Conservation (phyloP, 2,888 invertebrate species). For the Drosophila bunnanda region DNA sequence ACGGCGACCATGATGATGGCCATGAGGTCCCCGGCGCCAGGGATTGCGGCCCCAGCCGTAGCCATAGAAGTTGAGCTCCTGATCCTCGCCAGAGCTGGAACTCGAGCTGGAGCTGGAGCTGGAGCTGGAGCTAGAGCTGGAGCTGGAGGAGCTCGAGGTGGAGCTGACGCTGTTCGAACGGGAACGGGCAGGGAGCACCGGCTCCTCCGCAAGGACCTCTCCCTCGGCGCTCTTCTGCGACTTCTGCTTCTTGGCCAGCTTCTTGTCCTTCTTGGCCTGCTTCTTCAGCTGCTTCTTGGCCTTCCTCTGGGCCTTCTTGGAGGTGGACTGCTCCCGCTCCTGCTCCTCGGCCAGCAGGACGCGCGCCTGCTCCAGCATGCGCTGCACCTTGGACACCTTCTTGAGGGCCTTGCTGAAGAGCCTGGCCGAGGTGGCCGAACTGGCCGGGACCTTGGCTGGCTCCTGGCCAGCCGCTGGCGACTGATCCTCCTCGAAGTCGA, state of each 20-base stretch:
- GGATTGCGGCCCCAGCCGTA: conserved; percentile 37
- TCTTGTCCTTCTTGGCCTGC: conserved; percentile 26
- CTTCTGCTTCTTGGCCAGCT: conserved; percentile 41
- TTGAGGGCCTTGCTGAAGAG: conserved; percentile 62
- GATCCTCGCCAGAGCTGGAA: conserved; percentile 23
- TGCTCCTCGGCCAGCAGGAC: conserved; percentile 48
- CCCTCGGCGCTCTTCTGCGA: conserved; percentile 17
- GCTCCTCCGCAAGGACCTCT: neutral
- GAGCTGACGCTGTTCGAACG: conserved; percentile 62
- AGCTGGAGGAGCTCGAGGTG: conserved; percentile 55
- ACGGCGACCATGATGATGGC: conserved; percentile 33
- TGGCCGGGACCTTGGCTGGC: conserved; percentile 9
- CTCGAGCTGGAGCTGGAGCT: conserved; percentile 39
- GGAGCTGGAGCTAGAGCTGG: conserved; percentile 42
- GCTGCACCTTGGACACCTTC: conserved; percentile 64
- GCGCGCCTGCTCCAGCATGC: conserved; percentile 57
- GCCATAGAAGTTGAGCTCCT: conserved; percentile 17
- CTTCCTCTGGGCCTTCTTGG: conserved; percentile 27
- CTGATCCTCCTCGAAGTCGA: conserved; percentile 40
- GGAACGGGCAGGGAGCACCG: conserved; percentile 18
- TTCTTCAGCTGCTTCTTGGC: no score
- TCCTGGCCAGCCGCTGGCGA: conserved; percentile 8
- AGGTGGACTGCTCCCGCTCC: conserved; percentile 28
- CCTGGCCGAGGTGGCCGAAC: neutral
- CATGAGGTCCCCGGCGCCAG: conserved; percentile 20